phyloP scores from a whole-genome alignment of 2,113 vertebrate species.

The Typhlomys cinereus region DNA sequence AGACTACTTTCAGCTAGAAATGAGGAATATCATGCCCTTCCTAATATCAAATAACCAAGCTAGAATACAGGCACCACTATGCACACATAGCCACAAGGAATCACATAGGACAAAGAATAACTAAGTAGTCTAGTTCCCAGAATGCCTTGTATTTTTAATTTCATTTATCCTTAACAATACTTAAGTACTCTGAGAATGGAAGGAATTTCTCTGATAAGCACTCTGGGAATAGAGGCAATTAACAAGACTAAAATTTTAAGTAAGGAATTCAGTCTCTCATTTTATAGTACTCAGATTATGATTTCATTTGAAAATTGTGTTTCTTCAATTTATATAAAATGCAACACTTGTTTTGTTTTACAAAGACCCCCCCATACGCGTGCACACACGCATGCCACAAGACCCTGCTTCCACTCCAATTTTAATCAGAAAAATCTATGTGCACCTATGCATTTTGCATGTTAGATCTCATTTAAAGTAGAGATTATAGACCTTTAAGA shows the following conservation, averaged over 20 bases:
- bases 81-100: not conserved
- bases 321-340: not conserved
- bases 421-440: not conserved
- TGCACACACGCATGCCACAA: too few relatives aligned
- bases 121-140: not conserved
- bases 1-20: not conserved
- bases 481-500: not conserved
- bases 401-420: too few relatives aligned
- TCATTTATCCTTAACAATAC: not conserved
- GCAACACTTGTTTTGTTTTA: not conserved
- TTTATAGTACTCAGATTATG: not conserved
- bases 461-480: not conserved
- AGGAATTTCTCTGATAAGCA: not conserved
- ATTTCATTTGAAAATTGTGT: not conserved
- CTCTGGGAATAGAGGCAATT: too few relatives aligned
- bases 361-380: too few relatives aligned
- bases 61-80: not conserved
- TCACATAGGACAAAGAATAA: not conserved
- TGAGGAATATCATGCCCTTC: not conserved
- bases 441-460: not conserved
- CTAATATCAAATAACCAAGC: not conserved
- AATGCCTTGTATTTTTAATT: not conserved
- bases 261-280: not conserved
- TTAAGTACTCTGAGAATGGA: slow-evolving; percentile 22
- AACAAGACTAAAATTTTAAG: not conserved